Conservation (phyloP, 2,888 invertebrate species). For the Morpho achilles region DNA sequence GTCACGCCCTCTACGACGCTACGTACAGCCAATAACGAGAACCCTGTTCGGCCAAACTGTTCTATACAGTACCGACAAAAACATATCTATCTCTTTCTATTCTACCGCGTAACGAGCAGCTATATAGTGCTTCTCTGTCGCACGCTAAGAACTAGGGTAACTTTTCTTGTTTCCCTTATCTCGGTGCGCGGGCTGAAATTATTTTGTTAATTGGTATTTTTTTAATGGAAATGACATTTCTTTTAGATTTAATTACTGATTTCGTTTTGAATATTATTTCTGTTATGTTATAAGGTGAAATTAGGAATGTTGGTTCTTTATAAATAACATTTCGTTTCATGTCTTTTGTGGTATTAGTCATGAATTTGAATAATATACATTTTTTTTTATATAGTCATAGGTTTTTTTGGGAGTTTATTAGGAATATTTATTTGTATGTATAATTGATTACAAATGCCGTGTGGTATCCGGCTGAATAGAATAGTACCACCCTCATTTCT, state of each 20-base stretch:
- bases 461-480: no score
- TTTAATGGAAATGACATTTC: slow-evolving; percentile 22
- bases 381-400: no score
- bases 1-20: slow-evolving; percentile 66
- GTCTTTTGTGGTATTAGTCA: no score
- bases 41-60: slow-evolving; percentile 33
- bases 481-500: no score
- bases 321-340: no score
- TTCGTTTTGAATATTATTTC: not conserved
- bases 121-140: slow-evolving; percentile 2
- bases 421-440: no score
- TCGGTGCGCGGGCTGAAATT: slow-evolving; percentile 13
- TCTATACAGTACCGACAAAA: slow-evolving; percentile 20
- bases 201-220: slow-evolving; percentile 20
- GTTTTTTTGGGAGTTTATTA: no score
- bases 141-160: slow-evolving; percentile 4
- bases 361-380: no score
- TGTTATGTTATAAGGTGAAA: not conserved
- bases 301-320: no score
- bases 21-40: slow-evolving; percentile 57
- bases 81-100: slow-evolving; percentile 47
- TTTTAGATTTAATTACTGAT: slow-evolving; percentile 17
- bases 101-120: slow-evolving; percentile 3
- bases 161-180: slow-evolving; percentile 20
- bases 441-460: no score